phyloP scores from a whole-genome alignment of 2,888 invertebrate genomes.

The Glyphotaelius pellucidus region DNA sequence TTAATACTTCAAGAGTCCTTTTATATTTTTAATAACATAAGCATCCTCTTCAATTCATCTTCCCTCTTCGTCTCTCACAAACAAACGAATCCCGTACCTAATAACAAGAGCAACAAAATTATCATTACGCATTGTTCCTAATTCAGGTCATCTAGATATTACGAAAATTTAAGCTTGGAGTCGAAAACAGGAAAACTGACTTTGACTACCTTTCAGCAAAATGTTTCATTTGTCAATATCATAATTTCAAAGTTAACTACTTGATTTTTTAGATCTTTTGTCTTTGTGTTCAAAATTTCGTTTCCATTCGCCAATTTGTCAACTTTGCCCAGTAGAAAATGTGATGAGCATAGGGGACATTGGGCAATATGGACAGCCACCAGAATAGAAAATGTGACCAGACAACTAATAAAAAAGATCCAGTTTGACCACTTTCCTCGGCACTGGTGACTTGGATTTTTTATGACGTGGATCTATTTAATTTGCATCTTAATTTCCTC shows the following conservation, averaged over 20 bases:
- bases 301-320: conserved; percentile 5
- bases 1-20: too few relatives aligned
- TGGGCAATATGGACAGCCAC: not conserved
- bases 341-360: not conserved
- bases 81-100: not conserved
- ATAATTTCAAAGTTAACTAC: not conserved
- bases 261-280: not conserved
- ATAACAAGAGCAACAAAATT: not conserved
- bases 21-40: not conserved
- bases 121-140: not conserved
- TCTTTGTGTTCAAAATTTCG: not conserved
- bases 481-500: not conserved
- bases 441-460: not conserved
- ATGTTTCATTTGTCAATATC: not conserved
- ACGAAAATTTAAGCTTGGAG: not conserved
- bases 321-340: conserved; percentile 6
- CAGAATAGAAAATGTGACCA: not conserved
- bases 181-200: not conserved
- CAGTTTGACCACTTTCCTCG: conserved; percentile 4
- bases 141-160: not conserved
- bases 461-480: not conserved
- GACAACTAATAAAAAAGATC: not conserved
- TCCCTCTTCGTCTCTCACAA: too few relatives aligned
- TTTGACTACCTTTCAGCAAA: not conserved
- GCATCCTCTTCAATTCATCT: not conserved